These are phyloP conservation scores for Mythimna lalbum DNA, from an alignment of 2,888 invertebrate genomes.

Conservation along the genomic window DNA sequence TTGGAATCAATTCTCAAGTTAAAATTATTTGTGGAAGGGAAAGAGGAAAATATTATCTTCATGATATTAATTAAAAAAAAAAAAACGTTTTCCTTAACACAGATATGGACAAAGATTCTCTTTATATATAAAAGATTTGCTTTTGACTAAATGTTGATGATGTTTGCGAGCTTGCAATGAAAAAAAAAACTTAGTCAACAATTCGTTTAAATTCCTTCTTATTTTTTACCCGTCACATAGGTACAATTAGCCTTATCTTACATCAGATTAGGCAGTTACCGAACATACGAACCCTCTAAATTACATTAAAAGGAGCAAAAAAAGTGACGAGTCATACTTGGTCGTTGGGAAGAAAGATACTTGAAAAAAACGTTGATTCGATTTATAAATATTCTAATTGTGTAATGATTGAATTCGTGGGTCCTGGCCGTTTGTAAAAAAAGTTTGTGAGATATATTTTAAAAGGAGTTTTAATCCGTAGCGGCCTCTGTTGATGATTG, in stretches of 20 bases:
- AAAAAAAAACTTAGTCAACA: constrained; percentile 20
- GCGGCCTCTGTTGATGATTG: constrained; percentile 48
- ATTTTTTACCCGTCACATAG: constrained; percentile 62
- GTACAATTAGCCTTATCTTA: constrained; percentile 75
- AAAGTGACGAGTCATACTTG: constrained; percentile 67
- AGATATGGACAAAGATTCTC: neutral
- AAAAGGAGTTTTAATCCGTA: constrained; percentile 3
- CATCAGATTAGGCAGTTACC: constrained; percentile 68
- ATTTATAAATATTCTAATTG: constrained; percentile 55
- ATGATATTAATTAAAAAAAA: neutral
- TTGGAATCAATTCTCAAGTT: neutral
- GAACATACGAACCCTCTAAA: constrained; percentile 69
- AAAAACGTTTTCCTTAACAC: neutral
- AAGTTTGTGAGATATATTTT: neutral
- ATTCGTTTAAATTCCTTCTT: constrained; percentile 25
- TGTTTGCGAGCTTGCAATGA: constrained; percentile 5
- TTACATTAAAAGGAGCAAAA: constrained; percentile 70
- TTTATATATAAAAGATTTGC: constrained; percentile 6
- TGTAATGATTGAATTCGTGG: constrained; percentile 28
- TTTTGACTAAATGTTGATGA: neutral
- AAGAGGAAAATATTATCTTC: neutral
- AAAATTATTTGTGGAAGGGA: neutral
- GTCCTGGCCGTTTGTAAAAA: constrained; percentile 26
- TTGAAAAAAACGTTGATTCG: constrained; percentile 48
- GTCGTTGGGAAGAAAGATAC: constrained; percentile 21